Conservation (phyloP, 2,888 invertebrate species). For the Automeris io region DNA sequence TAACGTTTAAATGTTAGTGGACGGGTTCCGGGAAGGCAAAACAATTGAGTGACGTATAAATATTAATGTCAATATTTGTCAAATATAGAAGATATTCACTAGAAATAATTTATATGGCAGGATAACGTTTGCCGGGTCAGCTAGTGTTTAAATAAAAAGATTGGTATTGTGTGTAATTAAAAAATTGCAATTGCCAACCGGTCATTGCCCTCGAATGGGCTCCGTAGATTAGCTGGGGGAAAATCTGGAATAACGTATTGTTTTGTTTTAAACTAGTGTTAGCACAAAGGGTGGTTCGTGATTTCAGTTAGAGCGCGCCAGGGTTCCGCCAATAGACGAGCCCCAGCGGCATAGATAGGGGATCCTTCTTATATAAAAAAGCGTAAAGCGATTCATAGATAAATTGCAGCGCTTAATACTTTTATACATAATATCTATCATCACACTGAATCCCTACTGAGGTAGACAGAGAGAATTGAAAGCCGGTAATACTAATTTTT, state of each 20-base stretch:
- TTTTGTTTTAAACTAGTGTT: constrained; percentile 55
- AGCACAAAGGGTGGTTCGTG: constrained; percentile 62
- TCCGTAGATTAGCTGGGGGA: constrained; percentile 55
- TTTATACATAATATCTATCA: not conserved
- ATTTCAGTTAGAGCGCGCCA: constrained; percentile 53
- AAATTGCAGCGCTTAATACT: constrained; percentile 16
- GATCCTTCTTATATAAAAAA: constrained; percentile 35
- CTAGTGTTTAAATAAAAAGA: too few species aligned
- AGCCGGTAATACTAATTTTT: too few species aligned
- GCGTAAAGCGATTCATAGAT: constrained; percentile 61
- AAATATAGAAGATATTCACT: too few species aligned
- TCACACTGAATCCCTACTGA: too few species aligned
- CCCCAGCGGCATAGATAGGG: constrained; percentile 60
- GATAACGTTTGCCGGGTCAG: too few species aligned
- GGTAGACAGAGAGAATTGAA: too few species aligned
- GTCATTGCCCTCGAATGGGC: constrained; percentile 53
- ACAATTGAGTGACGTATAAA: too few species aligned
- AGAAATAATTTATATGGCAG: too few species aligned
- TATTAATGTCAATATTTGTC: too few species aligned
- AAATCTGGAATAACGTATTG: constrained; percentile 57
- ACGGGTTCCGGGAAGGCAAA: too few species aligned
- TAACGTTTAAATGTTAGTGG: too few species aligned
- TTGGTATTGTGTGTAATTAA: constrained; percentile 30
- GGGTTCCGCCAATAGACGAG: constrained; percentile 50
- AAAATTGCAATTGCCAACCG: constrained; percentile 33